Evolutionary conservation across 2,797 vertebrate genomes (phyloP).

Genomic region (Champsocephalus esox): DNA sequence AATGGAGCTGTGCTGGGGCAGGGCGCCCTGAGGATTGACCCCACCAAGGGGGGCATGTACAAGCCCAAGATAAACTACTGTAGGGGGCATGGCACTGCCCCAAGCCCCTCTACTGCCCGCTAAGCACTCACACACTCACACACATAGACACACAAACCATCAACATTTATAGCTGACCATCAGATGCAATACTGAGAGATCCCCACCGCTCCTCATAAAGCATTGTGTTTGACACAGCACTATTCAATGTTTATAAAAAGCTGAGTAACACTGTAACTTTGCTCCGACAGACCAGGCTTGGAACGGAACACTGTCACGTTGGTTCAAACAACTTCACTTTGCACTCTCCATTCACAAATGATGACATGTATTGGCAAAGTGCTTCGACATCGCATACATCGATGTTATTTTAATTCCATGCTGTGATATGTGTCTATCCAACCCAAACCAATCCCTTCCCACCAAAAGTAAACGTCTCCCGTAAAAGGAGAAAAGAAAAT

Average conservation of each 20-base stretch:
- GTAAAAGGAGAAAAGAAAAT: slow-evolving; percentile 56
- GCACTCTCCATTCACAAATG: slow-evolving; percentile 16
- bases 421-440: slow-evolving; percentile 26
- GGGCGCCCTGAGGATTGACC: slow-evolving; percentile 82
- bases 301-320: slow-evolving; percentile 13
- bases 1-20: slow-evolving; percentile 87
- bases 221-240: slow-evolving; percentile 72
- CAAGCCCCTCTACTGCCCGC: slow-evolving; percentile 81
- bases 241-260: slow-evolving; percentile 68
- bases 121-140: slow-evolving; percentile 72
- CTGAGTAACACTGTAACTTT: slow-evolving; percentile 64
- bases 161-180: slow-evolving; percentile 82
- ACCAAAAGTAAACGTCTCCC: slow-evolving; percentile 37
- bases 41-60: slow-evolving; percentile 83
- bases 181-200: slow-evolving; percentile 63
- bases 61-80: slow-evolving; percentile 91
- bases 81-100: slow-evolving; percentile 86
- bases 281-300: slow-evolving; percentile 30
- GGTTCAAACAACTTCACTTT: slow-evolving; percentile 23
- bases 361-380: slow-evolving; percentile 14
- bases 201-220: slow-evolving; percentile 64
- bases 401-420: slow-evolving; percentile 34
- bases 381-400: slow-evolving; percentile 23
- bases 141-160: slow-evolving; percentile 42
- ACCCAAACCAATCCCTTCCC: slow-evolving; percentile 31